Base-by-base conservation (phyloP, 2,113 vertebrate genomes). In the Forbesichthys papilliferus region DNA sequence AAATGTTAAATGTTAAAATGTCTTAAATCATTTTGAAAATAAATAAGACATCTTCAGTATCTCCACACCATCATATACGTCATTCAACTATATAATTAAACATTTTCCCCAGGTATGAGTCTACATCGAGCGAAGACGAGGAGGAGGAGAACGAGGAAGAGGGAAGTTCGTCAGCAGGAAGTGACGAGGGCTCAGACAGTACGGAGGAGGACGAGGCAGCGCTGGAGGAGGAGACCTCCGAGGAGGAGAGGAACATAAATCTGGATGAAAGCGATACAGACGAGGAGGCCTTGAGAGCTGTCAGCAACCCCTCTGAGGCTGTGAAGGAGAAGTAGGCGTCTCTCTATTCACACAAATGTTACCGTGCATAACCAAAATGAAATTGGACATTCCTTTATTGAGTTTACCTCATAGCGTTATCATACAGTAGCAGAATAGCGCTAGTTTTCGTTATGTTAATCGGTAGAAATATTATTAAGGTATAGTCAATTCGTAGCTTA, bases 121-220 rank as follows among this genome's bases (percentile, higher is more conserved):
- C 94, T 61, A 96, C 95, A 0, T 97, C 96, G 52, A 98, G 96
- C 0, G 96, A 96, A 76, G 94, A 95, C 3, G 91, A 91, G 0
- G 90, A 90, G 46, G 78, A 66, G 18, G 82, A 78, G 3, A 88
- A 53, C 0, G 92, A 93, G 0, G 92, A 88, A 1, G 90, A 91
- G 1, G 90, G 87, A 34, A 93, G 92, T 79, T 94, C 93, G 8
- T 94, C 93, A 0, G 92, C 62, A 67, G 91, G 71, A 64, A 92
- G 90, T 74, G 93, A 81, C 49, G 91, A 84, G 46, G 91, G 85
- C 0, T 88, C 89, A 0, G 88, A 94, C 84, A 95, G 95, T 87
- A 94, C 93, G 0, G 91, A 92, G 66, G 93, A 93, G 0, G 93
- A 94, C 0, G 91, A 89, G 13, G 91, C 71, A 1, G 91, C 78